These are phyloP conservation scores for Ridgeia piscesae DNA, from an alignment of 1,140 invertebrate genomes.

Conservation along the genomic window DNA sequence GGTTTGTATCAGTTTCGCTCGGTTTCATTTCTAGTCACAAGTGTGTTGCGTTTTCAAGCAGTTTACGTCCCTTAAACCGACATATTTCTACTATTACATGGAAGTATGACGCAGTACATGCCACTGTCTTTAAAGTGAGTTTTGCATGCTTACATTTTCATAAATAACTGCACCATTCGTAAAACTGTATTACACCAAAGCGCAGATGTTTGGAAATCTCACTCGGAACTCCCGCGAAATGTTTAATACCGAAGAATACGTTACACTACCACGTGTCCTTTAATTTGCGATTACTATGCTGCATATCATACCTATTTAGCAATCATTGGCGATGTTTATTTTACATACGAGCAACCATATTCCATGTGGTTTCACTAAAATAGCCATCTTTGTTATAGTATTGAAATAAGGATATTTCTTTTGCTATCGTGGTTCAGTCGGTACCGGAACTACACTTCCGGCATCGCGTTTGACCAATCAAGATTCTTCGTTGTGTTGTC, in stretches of 20 bases:
- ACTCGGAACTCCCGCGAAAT: background rate
- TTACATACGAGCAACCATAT: background rate
- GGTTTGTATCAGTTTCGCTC: background rate
- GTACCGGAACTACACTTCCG: background rate
- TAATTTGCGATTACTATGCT: background rate
- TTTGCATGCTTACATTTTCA: background rate
- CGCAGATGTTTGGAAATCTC: background rate
- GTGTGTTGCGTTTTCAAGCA: background rate
- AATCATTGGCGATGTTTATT: background rate
- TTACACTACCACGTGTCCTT: background rate
- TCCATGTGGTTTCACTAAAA: background rate
- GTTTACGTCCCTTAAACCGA: background rate
- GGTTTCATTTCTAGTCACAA: background rate
- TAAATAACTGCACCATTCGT: conserved; percentile 1
- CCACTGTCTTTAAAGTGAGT: background rate
- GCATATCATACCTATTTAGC: background rate
- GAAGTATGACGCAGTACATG: background rate
- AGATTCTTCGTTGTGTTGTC: background rate
- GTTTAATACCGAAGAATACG: background rate
- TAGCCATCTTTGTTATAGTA: background rate
- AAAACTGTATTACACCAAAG: background rate
- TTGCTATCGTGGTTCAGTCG: background rate
- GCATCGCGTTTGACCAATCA: background rate
- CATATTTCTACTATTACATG: background rate
- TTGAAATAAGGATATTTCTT: background rate